Conservation (phyloP, 2,113 vertebrate genomes). For the Atrichornis clamosus region DNA sequence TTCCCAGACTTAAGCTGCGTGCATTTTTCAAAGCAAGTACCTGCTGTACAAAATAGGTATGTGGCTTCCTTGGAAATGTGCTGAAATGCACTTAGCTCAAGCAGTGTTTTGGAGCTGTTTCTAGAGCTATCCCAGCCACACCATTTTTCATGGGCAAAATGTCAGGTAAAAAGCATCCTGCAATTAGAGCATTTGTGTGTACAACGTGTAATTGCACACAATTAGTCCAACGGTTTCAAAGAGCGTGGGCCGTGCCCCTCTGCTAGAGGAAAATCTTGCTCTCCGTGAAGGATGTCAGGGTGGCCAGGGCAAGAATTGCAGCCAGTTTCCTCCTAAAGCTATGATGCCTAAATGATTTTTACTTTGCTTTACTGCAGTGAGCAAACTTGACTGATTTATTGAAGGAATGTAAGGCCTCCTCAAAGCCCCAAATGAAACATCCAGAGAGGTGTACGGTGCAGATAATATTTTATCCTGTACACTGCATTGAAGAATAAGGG, state of each 20-base stretch:
- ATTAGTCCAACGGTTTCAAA: neutral
- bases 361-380: too few species aligned
- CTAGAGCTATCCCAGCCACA: neutral
- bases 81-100: neutral
- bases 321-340: neutral
- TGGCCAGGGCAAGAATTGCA: neutral
- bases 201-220: accelerated
- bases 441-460: neutral
- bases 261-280: neutral
- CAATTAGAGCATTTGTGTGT: neutral
- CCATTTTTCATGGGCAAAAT: neutral
- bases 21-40: neutral
- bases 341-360: too few species aligned
- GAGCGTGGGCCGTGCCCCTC: accelerated
- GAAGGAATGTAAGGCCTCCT: neutral
- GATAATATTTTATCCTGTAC: neutral
- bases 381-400: neutral
- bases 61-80: neutral
- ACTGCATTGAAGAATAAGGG: neutral
- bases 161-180: neutral
- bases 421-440: neutral
- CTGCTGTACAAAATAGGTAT: neutral
- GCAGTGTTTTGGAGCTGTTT: neutral
- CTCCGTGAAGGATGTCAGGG: accelerated
- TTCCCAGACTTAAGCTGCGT: neutral